Conservation (phyloP, 1,140 invertebrate genomes). For the Halictus rubicundus region DNA sequence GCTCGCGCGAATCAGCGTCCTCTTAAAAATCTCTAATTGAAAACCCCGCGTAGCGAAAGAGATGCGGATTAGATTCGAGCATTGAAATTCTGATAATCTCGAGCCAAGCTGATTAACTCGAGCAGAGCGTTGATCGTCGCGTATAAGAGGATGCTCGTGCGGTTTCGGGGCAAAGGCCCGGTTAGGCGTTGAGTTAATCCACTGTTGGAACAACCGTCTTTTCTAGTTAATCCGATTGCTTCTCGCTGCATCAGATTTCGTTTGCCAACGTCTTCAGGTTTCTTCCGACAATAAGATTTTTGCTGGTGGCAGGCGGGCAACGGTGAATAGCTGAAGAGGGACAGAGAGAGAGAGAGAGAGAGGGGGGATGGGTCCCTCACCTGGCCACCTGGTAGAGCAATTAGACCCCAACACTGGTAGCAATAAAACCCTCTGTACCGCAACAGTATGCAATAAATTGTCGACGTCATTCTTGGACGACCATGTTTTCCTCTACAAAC, state of each 20-base stretch:
- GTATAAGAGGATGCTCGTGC: too few relatives aligned
- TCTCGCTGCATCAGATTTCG: not conserved
- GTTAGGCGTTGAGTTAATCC: constrained; percentile 12
- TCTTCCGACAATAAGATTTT: not conserved
- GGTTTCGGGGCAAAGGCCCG: too few relatives aligned
- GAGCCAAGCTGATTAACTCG: constrained; percentile 2
- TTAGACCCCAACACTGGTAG: constrained; percentile 11
- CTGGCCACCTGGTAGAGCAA: constrained; percentile 7
- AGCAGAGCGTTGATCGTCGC: not conserved
- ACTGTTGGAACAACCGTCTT: not conserved
- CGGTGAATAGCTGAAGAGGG: not conserved
- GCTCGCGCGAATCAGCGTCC: not conserved
- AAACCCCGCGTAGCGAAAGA: not conserved
- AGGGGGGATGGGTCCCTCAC: too few relatives aligned
- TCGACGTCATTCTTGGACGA: not conserved
- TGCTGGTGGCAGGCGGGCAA: not conserved
- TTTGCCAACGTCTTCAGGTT: not conserved
- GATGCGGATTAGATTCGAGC: constrained; percentile 2
- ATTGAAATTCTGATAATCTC: not conserved
- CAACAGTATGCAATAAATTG: constrained; percentile 28
- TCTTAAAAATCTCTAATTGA: not conserved
- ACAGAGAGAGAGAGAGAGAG: not conserved
- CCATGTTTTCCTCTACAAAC: not conserved
- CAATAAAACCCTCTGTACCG: constrained; percentile 15
- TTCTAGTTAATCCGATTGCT: constrained; percentile 1